Evolutionary conservation across 2,113 vertebrate species (phyloP).

Genomic region (Casuarius casuarius): DNA sequence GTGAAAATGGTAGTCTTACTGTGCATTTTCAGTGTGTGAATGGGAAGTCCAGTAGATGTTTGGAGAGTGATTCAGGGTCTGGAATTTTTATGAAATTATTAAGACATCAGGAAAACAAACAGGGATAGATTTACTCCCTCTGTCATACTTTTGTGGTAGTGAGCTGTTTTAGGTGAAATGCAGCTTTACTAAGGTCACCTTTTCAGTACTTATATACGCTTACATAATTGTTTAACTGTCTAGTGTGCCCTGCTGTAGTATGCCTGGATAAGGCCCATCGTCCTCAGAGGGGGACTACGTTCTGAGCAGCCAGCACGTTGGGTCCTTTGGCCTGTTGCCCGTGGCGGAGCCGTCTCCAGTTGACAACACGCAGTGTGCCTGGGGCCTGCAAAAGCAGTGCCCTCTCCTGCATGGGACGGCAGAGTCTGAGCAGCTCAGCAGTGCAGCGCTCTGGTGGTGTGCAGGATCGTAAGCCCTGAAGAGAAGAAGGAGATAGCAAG

Average conservation of each 20-base stretch:
- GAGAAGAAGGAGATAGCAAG: background rate
- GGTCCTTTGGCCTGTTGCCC: too few relatives aligned
- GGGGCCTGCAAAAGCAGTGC: background rate
- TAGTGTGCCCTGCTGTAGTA: background rate
- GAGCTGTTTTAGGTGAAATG: background rate
- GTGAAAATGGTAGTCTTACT: background rate
- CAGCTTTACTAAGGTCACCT: background rate
- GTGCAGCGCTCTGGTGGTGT: background rate
- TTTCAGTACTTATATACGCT: background rate
- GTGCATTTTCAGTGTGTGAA: background rate
- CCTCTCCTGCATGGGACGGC: rapidly evolving
- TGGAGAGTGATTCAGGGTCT: background rate
- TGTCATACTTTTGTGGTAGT: background rate
- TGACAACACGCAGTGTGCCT: background rate
- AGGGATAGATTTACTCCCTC: background rate
- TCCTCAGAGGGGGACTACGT: background rate
- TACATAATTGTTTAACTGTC: background rate
- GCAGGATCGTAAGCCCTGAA: background rate
- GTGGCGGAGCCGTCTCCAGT: background rate
- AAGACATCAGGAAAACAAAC: background rate
- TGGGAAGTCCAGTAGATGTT: background rate
- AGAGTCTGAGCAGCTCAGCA: background rate
- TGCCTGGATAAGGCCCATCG: background rate
- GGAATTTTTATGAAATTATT: background rate
- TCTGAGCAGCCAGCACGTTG: background rate